These are phyloP conservation scores for Psylliodes chrysocephalus DNA, from an alignment of 2,888 invertebrate genomes.

Conservation along the genomic window DNA sequence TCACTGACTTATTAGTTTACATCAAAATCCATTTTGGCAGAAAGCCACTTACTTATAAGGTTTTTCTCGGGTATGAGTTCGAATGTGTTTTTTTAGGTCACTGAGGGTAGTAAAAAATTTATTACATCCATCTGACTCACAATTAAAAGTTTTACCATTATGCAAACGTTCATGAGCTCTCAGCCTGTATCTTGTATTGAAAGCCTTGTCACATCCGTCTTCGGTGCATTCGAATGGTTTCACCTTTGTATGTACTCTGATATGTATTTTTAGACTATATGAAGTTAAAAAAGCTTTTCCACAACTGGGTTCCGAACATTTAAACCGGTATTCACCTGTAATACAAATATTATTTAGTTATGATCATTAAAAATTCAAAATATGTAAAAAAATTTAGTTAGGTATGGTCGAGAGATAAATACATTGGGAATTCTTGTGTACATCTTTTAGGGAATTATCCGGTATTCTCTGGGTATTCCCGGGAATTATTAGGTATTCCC, in stretches of 20 bases:
- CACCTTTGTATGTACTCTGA: constrained; percentile 90
- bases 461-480: too few relatives aligned
- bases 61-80: constrained; percentile 92
- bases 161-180: constrained; percentile 92
- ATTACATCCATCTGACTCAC: constrained; percentile 81
- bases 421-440: too few relatives aligned
- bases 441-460: too few relatives aligned
- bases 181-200: constrained; percentile 93
- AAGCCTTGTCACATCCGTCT: constrained; percentile 88
- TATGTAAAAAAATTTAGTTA: too few relatives aligned
- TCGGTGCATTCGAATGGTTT: constrained; percentile 91
- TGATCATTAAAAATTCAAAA: too few relatives aligned
- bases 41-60: constrained; percentile 79
- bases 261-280: constrained; percentile 94
- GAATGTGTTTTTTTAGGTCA: constrained; percentile 92
- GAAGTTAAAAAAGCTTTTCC: constrained; percentile 95
- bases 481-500: too few relatives aligned
- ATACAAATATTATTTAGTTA: too few relatives aligned
- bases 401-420: too few relatives aligned
- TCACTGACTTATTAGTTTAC: constrained; percentile 30
- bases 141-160: constrained; percentile 95
- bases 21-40: neutral
- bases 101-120: constrained; percentile 95
- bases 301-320: constrained; percentile 87
- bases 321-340: constrained; percentile 92